Percentiles rank a stretch among this genome's conserved stretches.
Conservation (phyloP, 2,888 invertebrate genomes). For the Meandrusa payeni region DNA sequence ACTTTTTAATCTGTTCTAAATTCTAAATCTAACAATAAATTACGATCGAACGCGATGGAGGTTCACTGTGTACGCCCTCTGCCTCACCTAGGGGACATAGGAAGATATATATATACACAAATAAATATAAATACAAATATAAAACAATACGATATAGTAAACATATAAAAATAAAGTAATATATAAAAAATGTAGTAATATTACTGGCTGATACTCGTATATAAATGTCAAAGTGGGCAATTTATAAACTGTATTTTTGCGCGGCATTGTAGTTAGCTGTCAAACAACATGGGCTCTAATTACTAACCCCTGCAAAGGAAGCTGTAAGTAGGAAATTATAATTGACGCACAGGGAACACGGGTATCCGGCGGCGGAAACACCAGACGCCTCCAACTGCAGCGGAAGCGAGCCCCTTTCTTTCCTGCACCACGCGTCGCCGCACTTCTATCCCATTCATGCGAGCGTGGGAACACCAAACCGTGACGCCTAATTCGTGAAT, state of each 20-base stretch:
- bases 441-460: conserved; percentile 53
- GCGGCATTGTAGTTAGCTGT: background rate
- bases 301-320: conserved; percentile 49
- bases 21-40: too few species aligned
- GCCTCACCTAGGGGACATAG: too few species aligned
- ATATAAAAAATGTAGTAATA: too few species aligned
- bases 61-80: too few species aligned
- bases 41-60: too few species aligned
- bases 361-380: conserved; percentile 67
- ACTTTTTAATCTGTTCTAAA: too few species aligned
- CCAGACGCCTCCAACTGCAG: conserved; percentile 56
- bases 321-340: conserved; percentile 72
- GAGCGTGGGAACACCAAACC: conserved; percentile 69
- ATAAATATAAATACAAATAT: too few species aligned
- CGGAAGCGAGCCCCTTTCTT: conserved; percentile 77
- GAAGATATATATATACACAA: too few species aligned
- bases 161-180: too few species aligned
- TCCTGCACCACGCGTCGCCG: conserved; percentile 42
- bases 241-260: conserved; percentile 4
- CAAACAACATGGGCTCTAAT: conserved; percentile 21
- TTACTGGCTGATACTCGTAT: too few species aligned
- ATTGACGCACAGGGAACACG: conserved; percentile 68
- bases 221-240: background rate
- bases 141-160: too few species aligned
- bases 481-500: conserved; percentile 65